Conservation (phyloP, 2,113 vertebrate species). For the Xiphorhynchus elegans region DNA sequence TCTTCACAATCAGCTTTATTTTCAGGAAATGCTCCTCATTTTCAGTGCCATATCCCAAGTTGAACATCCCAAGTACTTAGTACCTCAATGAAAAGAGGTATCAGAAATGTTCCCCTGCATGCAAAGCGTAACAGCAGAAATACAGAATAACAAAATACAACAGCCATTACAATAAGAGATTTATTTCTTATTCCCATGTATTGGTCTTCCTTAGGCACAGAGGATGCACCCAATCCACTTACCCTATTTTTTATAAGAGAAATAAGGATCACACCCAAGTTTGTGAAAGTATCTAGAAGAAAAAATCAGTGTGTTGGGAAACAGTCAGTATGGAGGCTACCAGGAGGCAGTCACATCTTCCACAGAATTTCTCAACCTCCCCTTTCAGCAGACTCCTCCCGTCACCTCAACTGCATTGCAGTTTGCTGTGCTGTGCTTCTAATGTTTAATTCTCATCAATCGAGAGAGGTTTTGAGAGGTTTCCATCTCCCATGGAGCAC, state of each 20-base stretch:
- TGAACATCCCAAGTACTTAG: neutral
- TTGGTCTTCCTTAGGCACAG: neutral
- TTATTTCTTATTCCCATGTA: neutral
- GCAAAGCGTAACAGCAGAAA: neutral
- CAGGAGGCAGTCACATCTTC: neutral
- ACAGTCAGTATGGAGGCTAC: neutral
- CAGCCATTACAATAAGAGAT: neutral
- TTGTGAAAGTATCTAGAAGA: neutral
- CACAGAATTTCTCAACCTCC: neutral
- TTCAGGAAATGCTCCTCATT: neutral
- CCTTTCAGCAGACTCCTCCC: neutral
- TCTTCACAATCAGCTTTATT: neutral
- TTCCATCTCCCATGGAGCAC: constrained; percentile 21
- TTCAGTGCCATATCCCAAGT: neutral
- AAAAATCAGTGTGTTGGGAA: fast-evolving
- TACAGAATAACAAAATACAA: neutral
- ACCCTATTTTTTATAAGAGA: neutral
- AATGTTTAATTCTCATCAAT: neutral
- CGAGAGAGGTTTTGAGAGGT: constrained; percentile 1
- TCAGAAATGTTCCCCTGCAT: neutral
- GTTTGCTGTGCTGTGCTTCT: neutral
- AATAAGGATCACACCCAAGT: neutral
- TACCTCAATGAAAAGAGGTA: neutral
- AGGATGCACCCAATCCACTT: neutral
- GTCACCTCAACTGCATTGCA: neutral